A percentile compares a stretch with the other conserved stretches of the same genome.
Evolutionary conservation across 53 echinoderm and acorn worm genomes (phyloP).

Genomic region (Luidia sarsii): DNA sequence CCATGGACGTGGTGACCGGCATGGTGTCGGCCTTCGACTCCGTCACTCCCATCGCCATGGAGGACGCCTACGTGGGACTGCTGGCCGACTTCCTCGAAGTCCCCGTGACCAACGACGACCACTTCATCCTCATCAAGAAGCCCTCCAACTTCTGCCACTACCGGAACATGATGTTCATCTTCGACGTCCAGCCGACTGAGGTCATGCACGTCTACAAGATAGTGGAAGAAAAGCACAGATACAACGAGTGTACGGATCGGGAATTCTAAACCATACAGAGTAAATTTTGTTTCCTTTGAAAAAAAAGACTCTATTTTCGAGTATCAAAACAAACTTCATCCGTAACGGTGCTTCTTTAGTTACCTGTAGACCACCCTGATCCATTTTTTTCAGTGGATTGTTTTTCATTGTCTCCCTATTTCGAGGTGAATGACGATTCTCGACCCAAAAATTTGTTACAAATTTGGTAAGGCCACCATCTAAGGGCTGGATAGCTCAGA

Average conservation of each 20-base stretch:
- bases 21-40: constrained; percentile 62
- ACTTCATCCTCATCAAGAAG: constrained; percentile 68
- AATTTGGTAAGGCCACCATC: too few relatives aligned
- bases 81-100: constrained; percentile 65
- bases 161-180: constrained; percentile 75
- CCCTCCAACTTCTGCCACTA: constrained; percentile 88
- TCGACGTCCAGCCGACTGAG: constrained; percentile 44
- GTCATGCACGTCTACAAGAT: constrained; percentile 75
- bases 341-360: too few relatives aligned
- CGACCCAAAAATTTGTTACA: too few relatives aligned
- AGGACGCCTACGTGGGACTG: constrained; percentile 88
- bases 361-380: too few relatives aligned
- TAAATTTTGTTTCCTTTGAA: too few relatives aligned
- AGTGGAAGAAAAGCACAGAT: constrained; percentile 57
- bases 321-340: too few relatives aligned
- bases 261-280: too few relatives aligned
- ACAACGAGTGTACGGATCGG: constrained; percentile 29
- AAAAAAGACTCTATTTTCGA: too few relatives aligned
- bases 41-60: constrained; percentile 89
- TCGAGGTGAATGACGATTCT: too few relatives aligned
- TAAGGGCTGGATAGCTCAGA: too few relatives aligned
- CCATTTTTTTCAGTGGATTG: too few relatives aligned
- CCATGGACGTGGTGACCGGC: constrained; percentile 69
- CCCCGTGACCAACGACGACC: constrained; percentile 65
- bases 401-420: too few relatives aligned